Percentiles rank a stretch among this genome's conserved stretches.
Conservation (phyloP, 2,797 vertebrate species). For the Rhynchotus rufescens region DNA sequence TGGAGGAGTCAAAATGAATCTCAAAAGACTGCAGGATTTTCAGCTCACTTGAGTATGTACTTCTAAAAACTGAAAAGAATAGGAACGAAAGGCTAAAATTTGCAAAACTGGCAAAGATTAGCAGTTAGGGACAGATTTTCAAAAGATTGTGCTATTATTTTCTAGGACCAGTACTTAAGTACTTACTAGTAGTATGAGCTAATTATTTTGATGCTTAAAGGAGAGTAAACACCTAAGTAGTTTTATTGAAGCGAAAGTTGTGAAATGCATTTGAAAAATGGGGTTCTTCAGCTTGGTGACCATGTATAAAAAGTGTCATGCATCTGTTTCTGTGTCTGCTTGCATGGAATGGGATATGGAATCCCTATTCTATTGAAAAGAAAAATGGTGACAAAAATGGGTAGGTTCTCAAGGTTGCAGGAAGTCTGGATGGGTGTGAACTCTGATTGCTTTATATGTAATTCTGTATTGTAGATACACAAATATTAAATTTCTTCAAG, state of each 20-base stretch:
- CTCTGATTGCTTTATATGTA: not conserved
- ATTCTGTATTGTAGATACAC: not conserved
- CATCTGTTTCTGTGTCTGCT: not conserved
- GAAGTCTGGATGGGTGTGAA: not conserved
- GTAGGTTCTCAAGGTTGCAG: not conserved
- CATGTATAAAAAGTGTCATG: rapidly evolving
- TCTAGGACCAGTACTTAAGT: not conserved
- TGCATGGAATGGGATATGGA: too few species aligned
- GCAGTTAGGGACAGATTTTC: not conserved
- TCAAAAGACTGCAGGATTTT: not conserved
- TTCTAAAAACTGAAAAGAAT: not conserved
- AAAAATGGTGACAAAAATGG: not conserved
- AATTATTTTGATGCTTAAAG: not conserved
- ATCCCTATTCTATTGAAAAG: not conserved
- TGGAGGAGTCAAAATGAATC: not conserved
- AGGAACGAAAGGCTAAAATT: not conserved
- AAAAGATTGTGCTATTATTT: not conserved
- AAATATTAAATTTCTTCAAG: rapidly evolving
- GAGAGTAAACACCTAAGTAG: not conserved
- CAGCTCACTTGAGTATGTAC: not conserved
- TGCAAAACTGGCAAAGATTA: not conserved
- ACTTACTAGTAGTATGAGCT: not conserved
- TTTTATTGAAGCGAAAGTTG: not conserved
- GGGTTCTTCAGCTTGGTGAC: not conserved
- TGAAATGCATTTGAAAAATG: not conserved